These are phyloP conservation scores for Adelognathus sp. DNA, from an alignment of 2,888 invertebrate genomes.

Conservation along the genomic window DNA sequence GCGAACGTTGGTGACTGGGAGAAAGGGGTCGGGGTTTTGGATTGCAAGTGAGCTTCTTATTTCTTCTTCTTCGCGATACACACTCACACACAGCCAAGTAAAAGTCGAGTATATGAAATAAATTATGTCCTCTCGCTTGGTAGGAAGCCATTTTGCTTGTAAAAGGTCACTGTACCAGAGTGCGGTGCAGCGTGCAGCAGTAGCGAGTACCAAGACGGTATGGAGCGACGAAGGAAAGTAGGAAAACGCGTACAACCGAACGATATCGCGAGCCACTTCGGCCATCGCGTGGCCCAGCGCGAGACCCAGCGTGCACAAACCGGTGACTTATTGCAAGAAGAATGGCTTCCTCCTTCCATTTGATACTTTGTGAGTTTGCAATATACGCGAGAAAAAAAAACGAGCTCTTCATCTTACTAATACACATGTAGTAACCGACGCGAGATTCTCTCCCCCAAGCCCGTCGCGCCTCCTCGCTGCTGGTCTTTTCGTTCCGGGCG, in stretches of 20 bases:
- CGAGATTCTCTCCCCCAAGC: slow-evolving; percentile 41
- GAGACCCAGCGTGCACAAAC: slow-evolving; percentile 2
- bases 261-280: slow-evolving; percentile 23
- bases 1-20: background rate
- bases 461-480: no score
- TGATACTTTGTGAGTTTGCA: slow-evolving; percentile 60
- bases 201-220: slow-evolving; percentile 43
- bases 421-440: slow-evolving; percentile 52
- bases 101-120: slow-evolving; percentile 35
- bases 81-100: background rate
- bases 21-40: background rate
- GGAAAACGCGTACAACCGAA: slow-evolving; percentile 13
- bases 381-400: slow-evolving; percentile 60
- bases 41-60: slow-evolving; percentile 30
- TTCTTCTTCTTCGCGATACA: slow-evolving; percentile 32
- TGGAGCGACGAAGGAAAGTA: slow-evolving; percentile 38
- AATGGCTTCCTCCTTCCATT: slow-evolving; percentile 60
- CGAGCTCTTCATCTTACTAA: slow-evolving; percentile 60
- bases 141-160: slow-evolving; percentile 56
- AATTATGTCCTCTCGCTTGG: slow-evolving; percentile 47
- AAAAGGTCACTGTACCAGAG: slow-evolving; percentile 54
- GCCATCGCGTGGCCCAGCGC: background rate
- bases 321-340: slow-evolving; percentile 59
- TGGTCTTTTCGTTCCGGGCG: slow-evolving; percentile 21
- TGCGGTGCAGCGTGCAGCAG: slow-evolving; percentile 16